phyloP scores from a whole-genome alignment of 2,888 invertebrate species.

The Troides oblongomaculatus region DNA sequence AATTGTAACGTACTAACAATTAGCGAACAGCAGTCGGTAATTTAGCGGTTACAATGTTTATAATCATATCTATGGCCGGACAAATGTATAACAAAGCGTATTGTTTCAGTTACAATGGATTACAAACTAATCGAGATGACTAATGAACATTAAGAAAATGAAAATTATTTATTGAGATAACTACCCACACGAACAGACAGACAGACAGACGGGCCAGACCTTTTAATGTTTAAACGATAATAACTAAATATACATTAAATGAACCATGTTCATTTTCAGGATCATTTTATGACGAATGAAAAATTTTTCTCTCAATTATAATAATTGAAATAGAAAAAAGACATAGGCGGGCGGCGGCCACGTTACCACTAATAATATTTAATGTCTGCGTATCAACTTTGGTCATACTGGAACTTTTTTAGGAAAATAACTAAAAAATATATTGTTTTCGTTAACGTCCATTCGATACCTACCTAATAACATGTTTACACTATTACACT shows the following conservation, averaged over 20 bases:
- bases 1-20: slow-evolving; percentile 25
- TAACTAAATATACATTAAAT: slow-evolving; percentile 5
- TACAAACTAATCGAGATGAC: slow-evolving; percentile 24
- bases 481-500: slow-evolving; percentile 26
- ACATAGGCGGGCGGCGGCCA: slow-evolving; percentile 15
- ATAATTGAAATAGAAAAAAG: background rate
- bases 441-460: slow-evolving; percentile 19
- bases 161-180: slow-evolving; percentile 6
- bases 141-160: slow-evolving; percentile 16
- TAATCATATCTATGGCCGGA: slow-evolving; percentile 24
- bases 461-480: slow-evolving; percentile 12
- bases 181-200: background rate
- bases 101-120: slow-evolving; percentile 23
- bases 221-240: slow-evolving; percentile 3
- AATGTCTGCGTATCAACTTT: slow-evolving; percentile 23
- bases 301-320: background rate
- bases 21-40: background rate
- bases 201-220: background rate
- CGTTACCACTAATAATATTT: slow-evolving; percentile 7
- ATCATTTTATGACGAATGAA: background rate
- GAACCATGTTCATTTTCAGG: slow-evolving; percentile 25
- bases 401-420: slow-evolving; percentile 27
- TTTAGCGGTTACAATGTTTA: slow-evolving; percentile 23
- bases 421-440: slow-evolving; percentile 30
- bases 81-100: slow-evolving; percentile 28